Evolutionary conservation across 2,113 vertebrate genomes (phyloP), one percentile per base, ranked within the genome.

Genomic region (Corythoichthys intestinalis): DNA sequence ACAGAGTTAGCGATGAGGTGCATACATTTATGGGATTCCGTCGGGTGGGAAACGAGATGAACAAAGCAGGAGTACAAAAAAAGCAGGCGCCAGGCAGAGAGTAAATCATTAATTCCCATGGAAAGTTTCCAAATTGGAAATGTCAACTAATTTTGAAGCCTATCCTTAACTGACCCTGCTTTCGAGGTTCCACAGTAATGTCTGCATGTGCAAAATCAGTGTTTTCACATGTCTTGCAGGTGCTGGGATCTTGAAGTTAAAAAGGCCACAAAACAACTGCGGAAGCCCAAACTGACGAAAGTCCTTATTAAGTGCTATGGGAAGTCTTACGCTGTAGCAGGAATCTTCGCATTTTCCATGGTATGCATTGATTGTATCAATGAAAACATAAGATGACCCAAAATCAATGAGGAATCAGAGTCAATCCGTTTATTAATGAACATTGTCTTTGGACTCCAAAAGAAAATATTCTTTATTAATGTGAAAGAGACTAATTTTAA

Each of bases 221-320:
- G 2, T 35, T 35, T 58, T 57, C 28, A 14, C 28, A 0, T 35
- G 48, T 35, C 2, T 71, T 73, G 10, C 68, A 88, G 87, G 57
- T 57, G 69, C 50, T 98, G 97, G 97, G 93, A 96, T 67, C 83
- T 81, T 73, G 97, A 98, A 82, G 89, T 96, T 12, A 85, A 84
- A 77, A 91, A 75, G 71, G 94, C 95, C 0, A 72, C 92, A 71
- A 94, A 94, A 72, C 89, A 93, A 6, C 88, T 90, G 0, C 81
- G 75, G 74, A 66, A 60, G 0, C 96, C 96, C 5, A 93, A 90
- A 52, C 93, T 98, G 78, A 90, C 84, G 35, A 93, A 91, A 91
- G 95, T 93, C 10, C 93, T 98, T 54, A 85, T 95, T 57, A 91
- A 85, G 67, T 95, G 94, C 83, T 96, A 94, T 70, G 96, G 96